Base-by-base conservation (phyloP, 2,888 invertebrate genomes). In the Zygaena filipendulae region DNA sequence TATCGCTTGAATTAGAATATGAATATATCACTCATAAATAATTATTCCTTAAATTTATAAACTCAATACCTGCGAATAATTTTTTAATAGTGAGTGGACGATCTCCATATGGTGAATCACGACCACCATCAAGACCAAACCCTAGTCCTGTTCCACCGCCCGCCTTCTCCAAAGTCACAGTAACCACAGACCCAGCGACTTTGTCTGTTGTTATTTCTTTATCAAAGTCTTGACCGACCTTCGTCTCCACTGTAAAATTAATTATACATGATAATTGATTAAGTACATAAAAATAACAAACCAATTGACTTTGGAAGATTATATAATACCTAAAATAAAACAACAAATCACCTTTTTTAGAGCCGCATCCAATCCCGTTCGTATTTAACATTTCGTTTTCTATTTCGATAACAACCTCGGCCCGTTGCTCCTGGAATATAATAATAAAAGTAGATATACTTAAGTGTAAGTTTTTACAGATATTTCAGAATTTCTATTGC, bases 11-110 rank as follows among this genome's bases (percentile, higher is more conserved):
- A n/a, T n/a, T n/a, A n/a, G n/a, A n/a, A n/a, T n/a, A n/a, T n/a
- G n/a, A n/a, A n/a, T n/a, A n/a, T n/a, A n/a, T n/a, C n/a, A n/a
- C n/a, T n/a, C n/a, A n/a, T n/a, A n/a, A n/a, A n/a, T n/a, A n/a
- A n/a, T n/a, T n/a, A n/a, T n/a, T n/a, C n/a, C n/a, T n/a, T n/a
- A n/a, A n/a, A n/a, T n/a, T n/a, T n/a, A n/a, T n/a, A n/a, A n/a
- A n/a, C n/a, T n/a, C n/a, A n/a, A n/a, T 68, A 95, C 96, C 95
- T 82, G 92, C 92, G 60, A 96, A 97, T 45, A 97, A 88, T 79
- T 95, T 94, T 70, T 95, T 96, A 48, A 97, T 87, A 28, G 90
- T 86, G 38, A 97, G 84, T 24, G 96, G 95, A 49, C 87, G 84
- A 67, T 96, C 93, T 12, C 97, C 97, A 35, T 87, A 82, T 4